phyloP scores from a whole-genome alignment of 2,113 vertebrate genomes.

The Setophaga petechia region DNA sequence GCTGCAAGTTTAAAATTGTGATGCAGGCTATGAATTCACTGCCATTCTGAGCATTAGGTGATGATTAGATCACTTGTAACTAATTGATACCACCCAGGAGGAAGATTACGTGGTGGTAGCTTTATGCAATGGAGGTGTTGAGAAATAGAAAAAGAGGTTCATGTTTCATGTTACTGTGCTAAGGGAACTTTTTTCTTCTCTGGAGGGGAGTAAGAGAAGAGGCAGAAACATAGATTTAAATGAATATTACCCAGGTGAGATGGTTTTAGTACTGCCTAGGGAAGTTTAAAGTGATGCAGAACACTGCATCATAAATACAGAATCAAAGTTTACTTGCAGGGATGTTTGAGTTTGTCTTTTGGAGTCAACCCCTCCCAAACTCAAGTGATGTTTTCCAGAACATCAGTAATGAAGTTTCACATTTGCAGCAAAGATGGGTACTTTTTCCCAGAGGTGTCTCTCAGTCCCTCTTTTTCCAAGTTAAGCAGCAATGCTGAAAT shows the following conservation, averaged over 20 bases:
- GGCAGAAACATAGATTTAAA: background rate
- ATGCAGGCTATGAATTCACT: background rate
- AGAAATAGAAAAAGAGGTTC: background rate
- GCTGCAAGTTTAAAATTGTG: accelerated
- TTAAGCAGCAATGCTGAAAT: background rate
- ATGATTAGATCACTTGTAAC: background rate
- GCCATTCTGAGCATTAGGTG: background rate
- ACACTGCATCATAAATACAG: background rate
- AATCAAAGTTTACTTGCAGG: background rate
- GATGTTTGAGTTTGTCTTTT: background rate
- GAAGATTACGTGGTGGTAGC: background rate
- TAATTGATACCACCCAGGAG: background rate
- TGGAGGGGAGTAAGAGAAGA: background rate
- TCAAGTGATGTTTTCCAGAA: background rate
- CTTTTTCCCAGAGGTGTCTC: background rate
- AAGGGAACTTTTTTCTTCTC: background rate
- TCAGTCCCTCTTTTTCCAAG: background rate
- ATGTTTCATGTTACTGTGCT: background rate
- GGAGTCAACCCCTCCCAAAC: background rate
- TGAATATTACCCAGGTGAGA: background rate
- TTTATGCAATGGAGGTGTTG: background rate
- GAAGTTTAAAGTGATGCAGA: background rate
- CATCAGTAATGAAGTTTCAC: background rate
- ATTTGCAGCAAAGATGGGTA: background rate
- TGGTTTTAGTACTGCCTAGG: background rate